Percentiles rank a stretch among this genome's conserved stretches.
Conservation (phyloP, 1,140 invertebrate species). For the Cecropterus lyciades region DNA sequence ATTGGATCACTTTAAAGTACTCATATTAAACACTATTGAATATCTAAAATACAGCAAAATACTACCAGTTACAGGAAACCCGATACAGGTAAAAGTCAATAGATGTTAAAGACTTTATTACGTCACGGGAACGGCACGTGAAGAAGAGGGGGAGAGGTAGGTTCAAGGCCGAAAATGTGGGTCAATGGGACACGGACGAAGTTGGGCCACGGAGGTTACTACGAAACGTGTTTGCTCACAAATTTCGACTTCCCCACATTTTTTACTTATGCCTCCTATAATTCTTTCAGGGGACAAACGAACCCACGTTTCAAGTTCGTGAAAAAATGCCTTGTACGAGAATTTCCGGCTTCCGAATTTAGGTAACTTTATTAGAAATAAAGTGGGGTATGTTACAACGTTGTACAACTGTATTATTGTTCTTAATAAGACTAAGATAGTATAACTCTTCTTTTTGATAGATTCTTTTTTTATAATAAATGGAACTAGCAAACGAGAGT, state of each 20-base stretch:
- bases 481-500: too few relatives aligned
- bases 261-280: constrained; percentile 9
- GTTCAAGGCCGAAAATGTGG: constrained; percentile 77
- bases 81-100: constrained; percentile 29
- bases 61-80: too few relatives aligned
- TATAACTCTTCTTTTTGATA: too few relatives aligned
- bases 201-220: constrained; percentile 56
- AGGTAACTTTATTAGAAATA: too few relatives aligned
- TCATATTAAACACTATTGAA: too few relatives aligned
- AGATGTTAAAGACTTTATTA: constrained; percentile 55
- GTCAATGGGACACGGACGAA: constrained; percentile 71
- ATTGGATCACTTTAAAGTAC: too few relatives aligned
- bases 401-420: too few relatives aligned
- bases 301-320: neutral
- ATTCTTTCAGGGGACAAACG: constrained; percentile 1
- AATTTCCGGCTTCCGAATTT: neutral
- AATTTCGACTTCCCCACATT: constrained; percentile 31
- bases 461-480: too few relatives aligned
- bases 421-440: too few relatives aligned
- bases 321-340: neutral
- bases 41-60: too few relatives aligned
- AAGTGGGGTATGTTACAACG: too few relatives aligned
- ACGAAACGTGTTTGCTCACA: constrained; percentile 44
- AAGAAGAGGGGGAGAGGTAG: constrained; percentile 48
- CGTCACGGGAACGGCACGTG: constrained; percentile 64